A percentile compares a stretch with the other conserved stretches of the same genome.
These are phyloP conservation scores for Griposia aprilina DNA, from an alignment of 2,888 invertebrate species.

Conservation along the genomic window DNA sequence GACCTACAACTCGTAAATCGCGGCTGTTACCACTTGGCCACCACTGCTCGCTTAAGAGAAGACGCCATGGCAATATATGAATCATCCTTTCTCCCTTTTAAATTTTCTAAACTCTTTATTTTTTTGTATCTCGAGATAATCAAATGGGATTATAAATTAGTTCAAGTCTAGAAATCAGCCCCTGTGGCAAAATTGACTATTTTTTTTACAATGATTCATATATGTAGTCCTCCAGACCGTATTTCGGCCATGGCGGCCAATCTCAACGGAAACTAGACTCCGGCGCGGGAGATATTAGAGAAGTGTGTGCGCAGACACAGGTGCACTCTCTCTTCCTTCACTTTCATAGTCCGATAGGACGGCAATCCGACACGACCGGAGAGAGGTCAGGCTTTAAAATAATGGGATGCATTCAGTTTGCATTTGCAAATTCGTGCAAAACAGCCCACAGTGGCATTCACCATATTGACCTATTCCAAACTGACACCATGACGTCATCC, in stretches of 20 bases:
- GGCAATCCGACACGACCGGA: too few relatives aligned
- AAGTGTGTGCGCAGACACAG: too few relatives aligned
- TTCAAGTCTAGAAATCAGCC: background rate
- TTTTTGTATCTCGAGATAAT: background rate
- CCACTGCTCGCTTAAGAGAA: background rate
- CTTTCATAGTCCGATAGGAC: too few relatives aligned
- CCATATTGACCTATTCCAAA: conserved; percentile 28
- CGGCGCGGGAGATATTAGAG: too few relatives aligned
- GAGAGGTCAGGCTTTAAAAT: background rate
- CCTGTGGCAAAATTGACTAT: background rate
- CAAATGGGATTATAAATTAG: background rate
- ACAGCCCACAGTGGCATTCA: background rate
- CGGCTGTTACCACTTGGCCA: too few relatives aligned
- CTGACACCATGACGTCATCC: conserved; percentile 28
- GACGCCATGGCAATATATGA: background rate
- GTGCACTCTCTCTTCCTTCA: too few relatives aligned
- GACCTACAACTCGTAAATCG: too few relatives aligned
- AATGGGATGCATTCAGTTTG: background rate
- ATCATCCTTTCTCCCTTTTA: background rate
- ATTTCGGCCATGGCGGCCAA: too few relatives aligned
- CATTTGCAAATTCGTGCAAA: background rate
- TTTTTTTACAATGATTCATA: background rate
- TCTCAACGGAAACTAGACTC: too few relatives aligned
- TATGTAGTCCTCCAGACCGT: too few relatives aligned
- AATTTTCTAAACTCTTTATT: background rate